Base-by-base conservation (phyloP, 2,113 vertebrate species). In the Megaptera novaeangliae region DNA sequence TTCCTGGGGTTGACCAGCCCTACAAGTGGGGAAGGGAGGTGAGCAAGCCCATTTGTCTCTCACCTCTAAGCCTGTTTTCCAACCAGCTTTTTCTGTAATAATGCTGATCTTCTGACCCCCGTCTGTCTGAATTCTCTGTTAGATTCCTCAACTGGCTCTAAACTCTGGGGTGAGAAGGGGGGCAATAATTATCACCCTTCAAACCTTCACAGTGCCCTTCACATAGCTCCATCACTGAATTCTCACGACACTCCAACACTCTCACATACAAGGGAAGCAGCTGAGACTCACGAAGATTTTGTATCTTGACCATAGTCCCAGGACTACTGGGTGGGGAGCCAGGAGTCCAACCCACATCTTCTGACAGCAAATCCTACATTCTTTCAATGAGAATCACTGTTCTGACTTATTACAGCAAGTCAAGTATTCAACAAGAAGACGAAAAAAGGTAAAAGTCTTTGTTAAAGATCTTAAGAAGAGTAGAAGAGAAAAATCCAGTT, bases 91-190 rank as follows among this genome's bases (percentile, higher is more conserved):
- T 36, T 64, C 44, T 66, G 21, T 25, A 34, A 81, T 34, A 34
- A 82, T 36, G 39, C 31, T 13, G 36, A 29, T 57, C 61, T n/a
- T 74, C 8, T 91, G 41, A 96, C 14, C 61, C 93, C 87, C 71
- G 49, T 84, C 83, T 94, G 93, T 93, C 91, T 71, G 90, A 88
- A 81, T 85, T 91, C 57, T 66, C 59, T 75, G 71, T 41, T 55
- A 41, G 71, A 86, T 44, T 49, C 52, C 49, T 57, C 77, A 44
- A 7, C 21, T 71, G 64, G 61, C 52, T 85, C 59, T 52, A 44
- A 88, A 63, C 14, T 63, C 90, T 74, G 44, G 11, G 3, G 88
- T 13, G 83, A 64, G 44, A 72, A 86, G 5, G 23, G 29, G 81
- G 61, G 59, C 1, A 21, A 78, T 87, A 64, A 74, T 87, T 82